phyloP scores from a whole-genome alignment of 1,140 invertebrate species.

The Microplitis demolitor region DNA sequence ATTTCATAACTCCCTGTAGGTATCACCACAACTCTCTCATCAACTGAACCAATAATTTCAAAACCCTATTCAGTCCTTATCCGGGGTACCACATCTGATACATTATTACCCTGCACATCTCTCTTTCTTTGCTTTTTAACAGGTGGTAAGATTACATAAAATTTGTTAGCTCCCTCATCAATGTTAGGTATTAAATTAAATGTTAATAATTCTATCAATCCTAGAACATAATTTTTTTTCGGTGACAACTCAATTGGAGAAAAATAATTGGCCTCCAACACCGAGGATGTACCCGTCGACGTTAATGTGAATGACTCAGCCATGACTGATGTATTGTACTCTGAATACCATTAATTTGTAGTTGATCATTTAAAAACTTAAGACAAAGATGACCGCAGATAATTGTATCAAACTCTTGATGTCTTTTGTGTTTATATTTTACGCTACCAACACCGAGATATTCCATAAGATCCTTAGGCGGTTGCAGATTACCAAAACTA shows the following conservation, averaged over 20 bases:
- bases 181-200: slow-evolving; percentile 51
- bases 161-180: slow-evolving; percentile 41
- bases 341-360: slow-evolving; percentile 5
- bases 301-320: slow-evolving; percentile 27
- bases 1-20: slow-evolving; percentile 49
- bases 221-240: slow-evolving; percentile 38
- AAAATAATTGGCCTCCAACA: slow-evolving; percentile 34
- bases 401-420: slow-evolving; percentile 27
- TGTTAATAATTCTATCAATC: slow-evolving; percentile 43
- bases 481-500: slow-evolving; percentile 37
- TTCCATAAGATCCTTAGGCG: slow-evolving; percentile 28
- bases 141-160: slow-evolving; percentile 31
- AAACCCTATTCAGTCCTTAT: too few relatives aligned
- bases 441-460: slow-evolving; percentile 29
- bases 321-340: slow-evolving; percentile 1
- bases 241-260: slow-evolving; percentile 27
- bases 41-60: slow-evolving; percentile 16
- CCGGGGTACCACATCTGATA: too few relatives aligned
- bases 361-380: slow-evolving; percentile 15
- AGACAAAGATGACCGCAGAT: slow-evolving; percentile 29
- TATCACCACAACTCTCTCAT: slow-evolving; percentile 36
- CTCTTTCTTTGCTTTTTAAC: slow-evolving; percentile 28
- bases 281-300: slow-evolving; percentile 26
- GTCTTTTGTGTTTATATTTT: slow-evolving; percentile 23
- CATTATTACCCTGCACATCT: slow-evolving; percentile 27